Evolutionary conservation across 1,140 invertebrate species (phyloP).

Genomic region (Procambarus clarkii): DNA sequence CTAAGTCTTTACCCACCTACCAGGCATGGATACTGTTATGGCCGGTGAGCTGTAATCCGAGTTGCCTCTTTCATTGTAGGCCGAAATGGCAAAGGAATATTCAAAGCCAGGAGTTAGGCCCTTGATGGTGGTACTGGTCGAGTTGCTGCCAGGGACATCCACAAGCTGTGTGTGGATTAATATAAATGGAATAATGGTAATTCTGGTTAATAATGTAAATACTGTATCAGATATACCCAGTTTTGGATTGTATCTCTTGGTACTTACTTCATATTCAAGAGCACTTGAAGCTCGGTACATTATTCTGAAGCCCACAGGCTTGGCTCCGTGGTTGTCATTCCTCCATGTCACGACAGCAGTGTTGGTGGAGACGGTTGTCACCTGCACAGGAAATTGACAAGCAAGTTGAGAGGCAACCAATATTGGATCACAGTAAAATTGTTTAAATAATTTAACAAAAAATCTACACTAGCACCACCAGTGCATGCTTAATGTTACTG

Average conservation of each 20-base stretch:
- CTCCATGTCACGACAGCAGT: neutral
- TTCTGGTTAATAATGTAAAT: too few species aligned
- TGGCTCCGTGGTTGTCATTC: neutral
- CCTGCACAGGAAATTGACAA: neutral
- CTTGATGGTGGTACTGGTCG: constrained; percentile 6
- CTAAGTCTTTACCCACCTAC: neutral
- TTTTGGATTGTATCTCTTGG: neutral
- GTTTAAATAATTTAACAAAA: too few species aligned
- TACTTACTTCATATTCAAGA: neutral
- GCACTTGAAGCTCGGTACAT: neutral
- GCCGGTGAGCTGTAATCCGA: constrained; percentile 23
- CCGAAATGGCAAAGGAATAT: constrained; percentile 38
- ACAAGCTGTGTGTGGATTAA: neutral
- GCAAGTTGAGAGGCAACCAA: too few species aligned
- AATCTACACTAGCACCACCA: too few species aligned
- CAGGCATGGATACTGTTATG: constrained; percentile 27
- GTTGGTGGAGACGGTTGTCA: neutral
- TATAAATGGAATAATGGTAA: neutral
- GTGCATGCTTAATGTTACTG: too few species aligned
- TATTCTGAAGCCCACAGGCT: neutral
- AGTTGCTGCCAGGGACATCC: constrained; percentile 33
- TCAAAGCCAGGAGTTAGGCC: constrained; percentile 23
- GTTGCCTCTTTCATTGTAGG: constrained; percentile 23
- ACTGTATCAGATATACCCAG: too few species aligned
- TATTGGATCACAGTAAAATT: too few species aligned